Evolutionary conservation across 2,797 vertebrate genomes (phyloP), one percentile per base, ranked within the genome.

Genomic region (Syngnathus acus): DNA sequence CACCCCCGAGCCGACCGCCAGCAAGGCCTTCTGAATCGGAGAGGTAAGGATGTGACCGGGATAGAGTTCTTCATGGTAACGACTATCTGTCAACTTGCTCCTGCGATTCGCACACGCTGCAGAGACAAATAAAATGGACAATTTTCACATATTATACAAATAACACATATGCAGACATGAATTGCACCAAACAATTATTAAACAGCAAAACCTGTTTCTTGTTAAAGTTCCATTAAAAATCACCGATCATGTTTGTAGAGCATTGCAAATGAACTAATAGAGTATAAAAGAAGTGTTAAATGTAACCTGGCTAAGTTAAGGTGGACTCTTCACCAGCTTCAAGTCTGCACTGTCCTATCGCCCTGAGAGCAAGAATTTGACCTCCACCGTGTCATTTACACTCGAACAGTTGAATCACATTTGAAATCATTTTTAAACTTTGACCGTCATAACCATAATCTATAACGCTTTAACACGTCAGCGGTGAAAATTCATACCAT

Each of bases 11-110:
- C 95, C 95, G 0, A 92, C 86, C 0, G 97, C 92, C 84, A 99
- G 68, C 74, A 98, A 77, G 58, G 81, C 84, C 78, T 96, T 98
- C 80, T 99, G 97, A 66, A 95, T 62, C 1, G 75, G 43, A 50
- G 78, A 94, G 37, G 94, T 97, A 78, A 88, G 91, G 57, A 98
- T 94, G 78, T 99, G 95, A 43, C 90, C 91, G 0, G 92, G 92
- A 76, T 98, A 98, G n/a, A 95, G 82, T 32, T 39, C 77, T 65
- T 77, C 78, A 70, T 79, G 66, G 39, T 47, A 8, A 26, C 10
- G 14, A 26, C 45, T 47, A 14, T 47, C 73, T 65, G 78, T n/a
- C 11, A 79, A 66, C 4, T 50, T 71, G 19, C 50, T 45, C 48
- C 51, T 68, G 32, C 68, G 71, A 1, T 61, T 77, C 72, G 81